Percentiles rank a stretch among this genome's conserved stretches.
These are phyloP conservation scores for Cryptophagus acutangulus DNA, from an alignment of 2,888 invertebrate species.

Conservation along the genomic window DNA sequence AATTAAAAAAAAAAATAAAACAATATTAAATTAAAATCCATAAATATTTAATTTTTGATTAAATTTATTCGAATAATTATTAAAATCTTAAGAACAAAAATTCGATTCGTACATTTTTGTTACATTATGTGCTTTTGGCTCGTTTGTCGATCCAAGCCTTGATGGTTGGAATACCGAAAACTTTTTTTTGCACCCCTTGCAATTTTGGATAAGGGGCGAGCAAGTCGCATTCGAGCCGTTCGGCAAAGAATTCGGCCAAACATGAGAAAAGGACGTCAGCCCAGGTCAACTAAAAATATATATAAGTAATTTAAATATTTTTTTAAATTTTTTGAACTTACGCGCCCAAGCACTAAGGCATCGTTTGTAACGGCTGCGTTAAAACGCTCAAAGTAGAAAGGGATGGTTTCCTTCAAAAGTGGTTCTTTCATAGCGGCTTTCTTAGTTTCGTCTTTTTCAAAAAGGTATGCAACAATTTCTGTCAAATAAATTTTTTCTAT, in stretches of 20 bases:
- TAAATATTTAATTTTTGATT: no score
- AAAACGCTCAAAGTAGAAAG: conserved; percentile 55
- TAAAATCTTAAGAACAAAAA: no score
- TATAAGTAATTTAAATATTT: background rate
- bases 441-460: conserved; percentile 51
- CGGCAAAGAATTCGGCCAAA: conserved; percentile 55
- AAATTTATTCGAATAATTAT: no score
- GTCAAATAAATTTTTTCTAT: conserved; percentile 10
- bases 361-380: conserved; percentile 55
- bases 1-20: no score
- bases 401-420: conserved; percentile 52
- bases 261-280: conserved; percentile 60
- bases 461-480: conserved; percentile 53
- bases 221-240: conserved; percentile 29
- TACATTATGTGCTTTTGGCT: no score
- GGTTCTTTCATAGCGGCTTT: conserved; percentile 52
- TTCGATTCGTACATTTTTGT: no score
- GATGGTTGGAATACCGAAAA: conserved; percentile 26
- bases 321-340: conserved; percentile 19
- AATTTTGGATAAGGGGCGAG: conserved; percentile 27
- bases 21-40: no score
- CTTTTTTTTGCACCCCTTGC: conserved; percentile 21
- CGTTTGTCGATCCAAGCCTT: conserved; percentile 31
- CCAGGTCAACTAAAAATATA: conserved; percentile 54
- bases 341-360: conserved; percentile 51